A percentile compares a stretch with the other conserved stretches of the same genome.
These are phyloP conservation scores for Spongilla lacustris DNA, from an alignment of 37 sponge, comb jelly and placozoan species.

Conservation along the genomic window DNA sequence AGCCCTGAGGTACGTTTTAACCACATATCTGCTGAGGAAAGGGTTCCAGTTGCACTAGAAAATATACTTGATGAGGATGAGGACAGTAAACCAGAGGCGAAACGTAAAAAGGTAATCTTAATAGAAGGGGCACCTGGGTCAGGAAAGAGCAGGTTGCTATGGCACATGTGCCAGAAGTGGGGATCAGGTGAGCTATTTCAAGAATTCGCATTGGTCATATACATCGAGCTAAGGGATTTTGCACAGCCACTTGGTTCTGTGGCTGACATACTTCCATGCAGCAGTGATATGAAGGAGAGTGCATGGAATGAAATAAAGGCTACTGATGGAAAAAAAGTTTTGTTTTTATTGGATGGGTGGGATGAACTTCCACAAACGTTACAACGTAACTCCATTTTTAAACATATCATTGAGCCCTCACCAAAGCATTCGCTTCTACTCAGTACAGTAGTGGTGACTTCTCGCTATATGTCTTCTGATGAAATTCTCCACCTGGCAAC, in stretches of 20 bases:
- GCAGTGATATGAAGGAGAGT: not conserved
- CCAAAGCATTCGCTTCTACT: not conserved
- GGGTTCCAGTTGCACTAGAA: not conserved
- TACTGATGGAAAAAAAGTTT: not conserved
- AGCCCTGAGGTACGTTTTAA: not conserved
- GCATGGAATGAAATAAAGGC: not conserved
- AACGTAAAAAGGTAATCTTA: not conserved
- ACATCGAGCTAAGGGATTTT: not conserved
- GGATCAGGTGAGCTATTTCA: slow-evolving; percentile 1
- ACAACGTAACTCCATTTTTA: not conserved
- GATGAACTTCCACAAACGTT: not conserved
- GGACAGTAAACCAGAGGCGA: not conserved
- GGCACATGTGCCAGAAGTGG: not conserved
- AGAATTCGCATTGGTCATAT: slow-evolving; percentile 1
- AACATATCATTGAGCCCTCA: not conserved
- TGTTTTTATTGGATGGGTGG: slow-evolving; percentile 14
- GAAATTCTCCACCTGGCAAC: not conserved
- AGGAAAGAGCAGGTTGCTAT: not conserved
- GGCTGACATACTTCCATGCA: not conserved
- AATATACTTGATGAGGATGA: not conserved
- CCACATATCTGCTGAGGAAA: not conserved
- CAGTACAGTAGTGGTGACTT: slow-evolving; percentile 12
- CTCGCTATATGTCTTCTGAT: not conserved
- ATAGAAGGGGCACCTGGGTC: slow-evolving; percentile 23
- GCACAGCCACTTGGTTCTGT: not conserved